Conservation (phyloP, 2,113 vertebrate genomes). For the Equus przewalskii region DNA sequence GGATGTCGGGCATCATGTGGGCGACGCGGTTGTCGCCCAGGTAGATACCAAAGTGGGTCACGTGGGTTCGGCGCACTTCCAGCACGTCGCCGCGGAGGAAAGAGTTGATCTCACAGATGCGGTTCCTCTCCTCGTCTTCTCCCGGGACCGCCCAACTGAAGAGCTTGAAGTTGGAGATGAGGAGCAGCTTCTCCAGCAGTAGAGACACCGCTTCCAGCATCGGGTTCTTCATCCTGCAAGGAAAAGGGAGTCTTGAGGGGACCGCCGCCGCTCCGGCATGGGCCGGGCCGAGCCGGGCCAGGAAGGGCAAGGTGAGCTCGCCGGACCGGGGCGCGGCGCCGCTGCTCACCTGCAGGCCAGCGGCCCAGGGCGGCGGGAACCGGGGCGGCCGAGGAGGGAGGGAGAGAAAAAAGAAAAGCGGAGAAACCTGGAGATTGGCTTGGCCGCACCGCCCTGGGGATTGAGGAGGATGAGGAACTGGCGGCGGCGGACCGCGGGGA, state of each 20-base stretch:
- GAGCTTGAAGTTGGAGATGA: slow-evolving; percentile 89
- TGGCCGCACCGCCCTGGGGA: background rate
- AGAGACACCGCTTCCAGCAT: slow-evolving; percentile 91
- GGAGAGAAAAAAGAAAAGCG: rapidly evolving
- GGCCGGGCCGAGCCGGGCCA: background rate
- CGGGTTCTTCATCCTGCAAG: slow-evolving; percentile 84
- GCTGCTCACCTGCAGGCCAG: slow-evolving; percentile 6
- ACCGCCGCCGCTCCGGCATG: background rate
- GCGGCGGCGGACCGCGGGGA: background rate
- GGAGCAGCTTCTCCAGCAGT: slow-evolving; percentile 91
- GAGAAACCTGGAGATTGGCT: background rate
- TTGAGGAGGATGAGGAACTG: background rate
- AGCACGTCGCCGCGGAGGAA: slow-evolving; percentile 94
- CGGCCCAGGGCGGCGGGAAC: rapidly evolving
- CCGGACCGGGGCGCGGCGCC: background rate
- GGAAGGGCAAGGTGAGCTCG: background rate
- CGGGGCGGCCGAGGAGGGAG: rapidly evolving
- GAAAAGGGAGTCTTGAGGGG: background rate
- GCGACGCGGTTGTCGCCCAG: slow-evolving; percentile 95
- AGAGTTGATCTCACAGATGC: slow-evolving; percentile 85
- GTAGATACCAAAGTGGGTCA: slow-evolving; percentile 96
- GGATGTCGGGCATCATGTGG: slow-evolving; percentile 97
- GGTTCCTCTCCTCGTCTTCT: slow-evolving; percentile 56
- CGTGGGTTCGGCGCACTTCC: slow-evolving; percentile 94
- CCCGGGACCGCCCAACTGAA: slow-evolving; percentile 74